A percentile compares a stretch with the other conserved stretches of the same genome.
Evolutionary conservation across 2,797 vertebrate species (phyloP).

Genomic region (Anguilla pacifica): DNA sequence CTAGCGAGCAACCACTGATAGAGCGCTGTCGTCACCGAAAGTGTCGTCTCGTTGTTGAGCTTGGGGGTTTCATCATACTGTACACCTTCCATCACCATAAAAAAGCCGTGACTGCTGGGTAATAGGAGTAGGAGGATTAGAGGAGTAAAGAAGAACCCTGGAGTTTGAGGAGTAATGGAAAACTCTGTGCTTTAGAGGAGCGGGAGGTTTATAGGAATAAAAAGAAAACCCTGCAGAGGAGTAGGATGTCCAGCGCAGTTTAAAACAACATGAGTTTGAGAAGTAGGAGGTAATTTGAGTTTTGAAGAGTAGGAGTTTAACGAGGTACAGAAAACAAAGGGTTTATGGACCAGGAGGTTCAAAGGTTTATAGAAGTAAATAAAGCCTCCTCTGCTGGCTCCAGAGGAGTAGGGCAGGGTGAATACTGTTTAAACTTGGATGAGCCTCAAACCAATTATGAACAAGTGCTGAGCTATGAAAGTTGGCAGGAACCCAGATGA

Average conservation of each 20-base stretch:
- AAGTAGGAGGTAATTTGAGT: background rate
- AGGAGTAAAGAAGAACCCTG: background rate
- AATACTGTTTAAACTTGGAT: background rate
- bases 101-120: no score
- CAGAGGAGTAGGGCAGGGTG: constrained; percentile 8
- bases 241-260: background rate
- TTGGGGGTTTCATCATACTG: background rate
- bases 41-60: background rate
- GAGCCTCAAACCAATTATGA: background rate
- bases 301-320: background rate
- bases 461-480: background rate
- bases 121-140: background rate
- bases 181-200: background rate
- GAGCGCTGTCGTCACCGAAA: background rate
- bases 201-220: background rate
- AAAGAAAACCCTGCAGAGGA: background rate
- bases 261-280: background rate
- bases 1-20: background rate
- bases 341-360: background rate
- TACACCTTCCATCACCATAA: background rate
- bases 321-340: background rate
- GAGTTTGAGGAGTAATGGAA: background rate
- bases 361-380: background rate
- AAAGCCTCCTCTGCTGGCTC: background rate
- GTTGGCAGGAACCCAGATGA: background rate